Percentiles rank a stretch among this genome's conserved stretches.
These are phyloP conservation scores for Noctua comes DNA, from an alignment of 2,888 invertebrate species.

Conservation along the genomic window DNA sequence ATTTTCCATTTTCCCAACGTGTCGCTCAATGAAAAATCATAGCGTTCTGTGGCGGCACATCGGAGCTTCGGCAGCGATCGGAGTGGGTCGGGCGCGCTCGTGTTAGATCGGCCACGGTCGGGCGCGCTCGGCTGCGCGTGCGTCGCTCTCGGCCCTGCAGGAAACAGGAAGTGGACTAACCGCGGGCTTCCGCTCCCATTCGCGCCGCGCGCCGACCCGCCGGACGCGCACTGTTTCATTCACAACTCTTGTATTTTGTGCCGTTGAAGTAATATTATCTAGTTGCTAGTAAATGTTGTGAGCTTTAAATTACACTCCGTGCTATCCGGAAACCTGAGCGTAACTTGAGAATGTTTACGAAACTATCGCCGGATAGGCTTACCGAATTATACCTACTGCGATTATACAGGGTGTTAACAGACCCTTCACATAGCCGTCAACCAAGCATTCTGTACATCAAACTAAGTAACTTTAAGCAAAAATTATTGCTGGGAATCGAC, in stretches of 20 bases:
- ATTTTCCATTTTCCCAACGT: constrained; percentile 63
- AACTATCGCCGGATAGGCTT: constrained; percentile 55
- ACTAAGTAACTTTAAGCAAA: too few relatives aligned
- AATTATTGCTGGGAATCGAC: too few relatives aligned
- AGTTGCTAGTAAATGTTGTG: constrained; percentile 65
- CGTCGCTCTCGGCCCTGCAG: constrained; percentile 87
- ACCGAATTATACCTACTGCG: constrained; percentile 42
- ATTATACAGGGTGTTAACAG: too few relatives aligned
- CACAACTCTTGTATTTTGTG: constrained; percentile 82
- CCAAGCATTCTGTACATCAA: too few relatives aligned
- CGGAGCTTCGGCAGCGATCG: constrained; percentile 58
- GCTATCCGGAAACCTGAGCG: constrained; percentile 71
- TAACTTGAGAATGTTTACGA: constrained; percentile 70
- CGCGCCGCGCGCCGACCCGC: constrained; percentile 79
- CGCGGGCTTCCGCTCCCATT: constrained; percentile 90
- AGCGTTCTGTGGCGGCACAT: constrained; percentile 18
- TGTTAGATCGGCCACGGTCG: constrained; percentile 74
- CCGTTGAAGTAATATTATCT: constrained; percentile 81
- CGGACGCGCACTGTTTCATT: constrained; percentile 87
- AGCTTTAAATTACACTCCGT: constrained; percentile 71
- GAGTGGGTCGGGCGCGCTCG: constrained; percentile 64
- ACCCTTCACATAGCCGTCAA: too few relatives aligned
- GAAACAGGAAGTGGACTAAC: constrained; percentile 91
- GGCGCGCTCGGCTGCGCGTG: constrained; percentile 84
- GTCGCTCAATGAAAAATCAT: constrained; percentile 59